These are phyloP conservation scores for Tipula confusa DNA, from an alignment of 2,888 invertebrate species.

Conservation along the genomic window DNA sequence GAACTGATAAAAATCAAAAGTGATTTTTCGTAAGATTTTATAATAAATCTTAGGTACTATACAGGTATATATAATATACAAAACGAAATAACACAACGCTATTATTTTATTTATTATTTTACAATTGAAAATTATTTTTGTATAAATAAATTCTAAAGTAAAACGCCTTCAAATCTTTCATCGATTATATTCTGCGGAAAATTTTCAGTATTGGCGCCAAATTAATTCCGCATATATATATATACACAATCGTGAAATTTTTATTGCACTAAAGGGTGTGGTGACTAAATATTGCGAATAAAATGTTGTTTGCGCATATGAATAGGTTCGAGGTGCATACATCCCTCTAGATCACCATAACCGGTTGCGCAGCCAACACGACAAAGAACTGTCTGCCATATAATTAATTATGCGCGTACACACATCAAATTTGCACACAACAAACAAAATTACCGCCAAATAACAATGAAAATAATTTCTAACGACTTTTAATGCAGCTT, in stretches of 20 bases:
- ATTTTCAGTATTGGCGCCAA: not conserved
- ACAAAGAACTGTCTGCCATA: not conserved
- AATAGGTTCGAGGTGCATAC: not conserved
- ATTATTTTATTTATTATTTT: constrained; percentile 20
- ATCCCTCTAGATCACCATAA: not conserved
- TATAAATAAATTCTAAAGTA: constrained; percentile 25
- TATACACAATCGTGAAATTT: not conserved
- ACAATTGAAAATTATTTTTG: not conserved
- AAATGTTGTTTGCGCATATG: not conserved
- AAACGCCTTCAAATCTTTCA: constrained; percentile 25
- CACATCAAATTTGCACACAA: not conserved
- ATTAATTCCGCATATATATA: not conserved
- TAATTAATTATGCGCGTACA: not conserved
- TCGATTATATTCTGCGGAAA: not conserved
- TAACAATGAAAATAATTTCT: constrained; percentile 3
- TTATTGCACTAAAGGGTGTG: constrained; percentile 3
- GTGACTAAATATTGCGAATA: not conserved
- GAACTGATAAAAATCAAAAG: constrained; percentile 25
- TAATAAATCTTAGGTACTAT: not conserved
- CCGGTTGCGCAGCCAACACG: not conserved
- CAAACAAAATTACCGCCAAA: constrained; percentile 20
- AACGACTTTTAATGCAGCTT: constrained; percentile 25
- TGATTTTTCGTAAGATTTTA: constrained; percentile 16
- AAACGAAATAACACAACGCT: not conserved
- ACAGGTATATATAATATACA: not conserved